A percentile compares a stretch with the other conserved stretches of the same genome.
These are phyloP conservation scores for Leptinotarsa rubiginosa DNA, from an alignment of 2,888 invertebrate genomes.

Conservation along the genomic window DNA sequence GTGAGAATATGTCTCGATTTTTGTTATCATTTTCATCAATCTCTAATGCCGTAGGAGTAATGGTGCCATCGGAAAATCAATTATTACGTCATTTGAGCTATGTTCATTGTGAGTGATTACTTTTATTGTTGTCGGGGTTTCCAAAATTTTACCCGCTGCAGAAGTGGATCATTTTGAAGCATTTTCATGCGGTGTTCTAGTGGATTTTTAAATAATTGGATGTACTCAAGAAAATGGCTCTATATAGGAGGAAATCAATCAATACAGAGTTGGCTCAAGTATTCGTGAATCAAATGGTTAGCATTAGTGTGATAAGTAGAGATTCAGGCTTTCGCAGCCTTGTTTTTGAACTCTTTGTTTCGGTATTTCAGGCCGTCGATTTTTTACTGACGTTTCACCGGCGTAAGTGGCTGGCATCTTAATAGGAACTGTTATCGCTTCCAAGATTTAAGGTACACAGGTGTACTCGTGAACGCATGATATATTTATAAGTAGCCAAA, in stretches of 20 bases:
- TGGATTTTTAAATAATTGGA: not conserved
- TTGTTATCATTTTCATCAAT: conserved; percentile 5
- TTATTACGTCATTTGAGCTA: not conserved
- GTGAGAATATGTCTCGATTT: not conserved
- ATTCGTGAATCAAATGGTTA: too few relatives aligned
- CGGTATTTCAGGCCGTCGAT: too few relatives aligned
- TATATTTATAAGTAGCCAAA: too few relatives aligned
- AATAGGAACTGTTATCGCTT: too few relatives aligned
- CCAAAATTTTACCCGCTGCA: not conserved
- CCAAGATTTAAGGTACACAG: too few relatives aligned
- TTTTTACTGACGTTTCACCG: too few relatives aligned
- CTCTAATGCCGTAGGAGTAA: not conserved
- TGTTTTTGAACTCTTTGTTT: too few relatives aligned
- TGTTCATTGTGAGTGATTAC: not conserved
- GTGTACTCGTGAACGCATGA: too few relatives aligned
- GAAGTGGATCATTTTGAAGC: not conserved
- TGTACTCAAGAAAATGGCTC: not conserved
- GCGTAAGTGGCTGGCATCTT: too few relatives aligned
- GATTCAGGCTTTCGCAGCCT: too few relatives aligned
- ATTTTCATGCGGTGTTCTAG: not conserved
- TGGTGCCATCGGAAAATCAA: conserved; percentile 11
- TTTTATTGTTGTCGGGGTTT: conserved; percentile 2
- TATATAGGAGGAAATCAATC: not conserved
- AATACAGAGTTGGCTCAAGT: not conserved
- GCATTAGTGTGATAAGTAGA: too few relatives aligned